Evolutionary conservation across 2,797 vertebrate species (phyloP), one percentile per base, ranked within the genome.

Genomic region (Spheniscus humboldti): DNA sequence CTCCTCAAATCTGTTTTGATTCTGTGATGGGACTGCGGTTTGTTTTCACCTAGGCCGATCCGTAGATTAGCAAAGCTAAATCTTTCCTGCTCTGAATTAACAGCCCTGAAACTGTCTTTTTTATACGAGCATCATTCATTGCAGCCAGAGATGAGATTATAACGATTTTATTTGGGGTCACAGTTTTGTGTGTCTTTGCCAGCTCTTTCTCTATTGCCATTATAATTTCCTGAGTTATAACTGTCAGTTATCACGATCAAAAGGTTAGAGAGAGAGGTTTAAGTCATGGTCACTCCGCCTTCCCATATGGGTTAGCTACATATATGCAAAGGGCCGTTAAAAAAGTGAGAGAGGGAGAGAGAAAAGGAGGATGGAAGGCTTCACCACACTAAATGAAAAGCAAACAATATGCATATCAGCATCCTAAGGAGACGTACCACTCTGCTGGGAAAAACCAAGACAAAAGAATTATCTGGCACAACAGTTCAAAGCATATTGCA

Each of bases 401-500:
- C 97, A 97, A 98, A 97, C 97, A 97, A 96, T 98, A 98, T 98
- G 98, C 97, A 98, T 97, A 98, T 98, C 97, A 98, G 96, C 96
- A 97, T 98, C 97, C 96, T 96, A 93, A 98, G 96, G 94, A 97
- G 96, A 97, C 97, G 97, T 96, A 97, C 98, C 86, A 98, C 97
- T 98, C 98, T 97, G 96, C 98, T 99, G 98, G 97, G 97, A 98
- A 97, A 98, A 97, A 92, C 87, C 98, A 98, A 98, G 97, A 99
- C 99, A 99, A 99, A 98, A 98, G 98, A 98, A 97, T 98, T 98
- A 98, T 99, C 98, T 98, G 98, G 98, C 99, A 99, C 97, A 98
- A 98, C 98, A 98, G 99, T 99, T 99, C 98, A 99, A 98, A 99
- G 98, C 99, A 98, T 99, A 99, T 98, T 99, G 99, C 98, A 98